phyloP scores from a whole-genome alignment of 2,888 invertebrate species.

The Stenchaetothrips biformis region DNA sequence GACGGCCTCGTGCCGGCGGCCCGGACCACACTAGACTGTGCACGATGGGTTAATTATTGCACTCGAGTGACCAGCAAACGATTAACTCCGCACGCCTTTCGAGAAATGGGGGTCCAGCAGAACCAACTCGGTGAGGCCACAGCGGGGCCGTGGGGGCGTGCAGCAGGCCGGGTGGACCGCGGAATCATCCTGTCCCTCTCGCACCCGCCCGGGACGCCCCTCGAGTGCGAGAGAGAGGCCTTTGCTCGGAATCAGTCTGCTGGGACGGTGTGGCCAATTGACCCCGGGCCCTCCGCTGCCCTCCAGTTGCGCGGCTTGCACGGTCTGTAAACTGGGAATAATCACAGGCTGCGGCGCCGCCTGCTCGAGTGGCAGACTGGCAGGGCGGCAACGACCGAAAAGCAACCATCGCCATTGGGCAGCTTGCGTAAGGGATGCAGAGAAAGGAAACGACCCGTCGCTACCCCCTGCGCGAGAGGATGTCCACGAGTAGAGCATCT shows the following conservation, averaged over 20 bases:
- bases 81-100: conserved; percentile 1
- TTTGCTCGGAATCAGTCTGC: not conserved
- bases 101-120: not conserved
- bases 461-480: no score
- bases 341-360: not conserved
- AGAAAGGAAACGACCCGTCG: not conserved
- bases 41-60: conserved; percentile 24
- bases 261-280: conserved; percentile 1
- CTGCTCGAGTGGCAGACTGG: not conserved
- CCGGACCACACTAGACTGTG: conserved; percentile 15
- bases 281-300: not conserved
- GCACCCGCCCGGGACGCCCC: no score
- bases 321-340: not conserved
- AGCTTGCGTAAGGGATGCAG: not conserved
- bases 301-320: not conserved
- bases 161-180: no score
- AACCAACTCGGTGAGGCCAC: no score
- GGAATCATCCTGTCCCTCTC: no score
- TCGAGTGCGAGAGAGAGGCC: no score
- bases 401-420: not conserved
- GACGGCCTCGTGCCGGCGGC: not conserved
- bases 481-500: no score
- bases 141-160: no score
- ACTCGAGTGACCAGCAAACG: conserved; percentile 24
- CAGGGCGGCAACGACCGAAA: not conserved